A percentile compares a stretch with the other conserved stretches of the same genome.
Conservation (phyloP, 2,797 vertebrate species). For the Microctenopoma steveboyesi region DNA sequence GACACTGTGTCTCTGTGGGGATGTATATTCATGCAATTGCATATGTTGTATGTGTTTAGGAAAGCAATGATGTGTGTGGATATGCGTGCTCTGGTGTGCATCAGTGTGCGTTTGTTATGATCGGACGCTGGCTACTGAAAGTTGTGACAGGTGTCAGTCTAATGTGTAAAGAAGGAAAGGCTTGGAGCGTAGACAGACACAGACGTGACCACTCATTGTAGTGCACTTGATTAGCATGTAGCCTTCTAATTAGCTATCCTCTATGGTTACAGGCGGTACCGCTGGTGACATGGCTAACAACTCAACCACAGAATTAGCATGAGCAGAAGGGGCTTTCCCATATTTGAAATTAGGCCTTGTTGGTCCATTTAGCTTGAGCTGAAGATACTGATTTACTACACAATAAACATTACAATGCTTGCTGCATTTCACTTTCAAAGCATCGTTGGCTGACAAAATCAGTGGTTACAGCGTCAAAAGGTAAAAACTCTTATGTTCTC, state of each 20-base stretch:
- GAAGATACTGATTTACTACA: constrained; percentile 15
- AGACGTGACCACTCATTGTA: constrained; percentile 92
- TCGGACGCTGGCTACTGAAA: constrained; percentile 84
- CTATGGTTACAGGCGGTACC: constrained; percentile 93
- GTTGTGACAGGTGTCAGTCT: constrained; percentile 96
- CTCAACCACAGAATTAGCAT: constrained; percentile 87
- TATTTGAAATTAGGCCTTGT: constrained; percentile 52
- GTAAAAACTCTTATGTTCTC: not conserved
- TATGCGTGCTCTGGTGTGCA: constrained; percentile 22
- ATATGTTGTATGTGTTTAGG: constrained; percentile 5
- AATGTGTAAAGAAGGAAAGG: constrained; percentile 93
- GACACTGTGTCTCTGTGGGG: constrained; percentile 14
- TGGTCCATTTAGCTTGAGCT: constrained; percentile 26
- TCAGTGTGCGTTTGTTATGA: constrained; percentile 66
- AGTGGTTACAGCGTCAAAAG: not conserved
- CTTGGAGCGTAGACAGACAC: constrained; percentile 85
- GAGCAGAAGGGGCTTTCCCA: constrained; percentile 76
- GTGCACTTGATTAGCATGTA: constrained; percentile 95
- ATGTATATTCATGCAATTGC: constrained; percentile 9
- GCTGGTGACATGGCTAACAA: constrained; percentile 91
- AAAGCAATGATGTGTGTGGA: constrained; percentile 11
- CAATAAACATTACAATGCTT: not conserved
- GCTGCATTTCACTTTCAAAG: constrained; percentile 3
- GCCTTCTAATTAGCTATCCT: constrained; percentile 93
- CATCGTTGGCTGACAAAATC: constrained; percentile 3